phyloP scores from a whole-genome alignment of 2,888 invertebrate species.

The Sphaerophoria taeniata region DNA sequence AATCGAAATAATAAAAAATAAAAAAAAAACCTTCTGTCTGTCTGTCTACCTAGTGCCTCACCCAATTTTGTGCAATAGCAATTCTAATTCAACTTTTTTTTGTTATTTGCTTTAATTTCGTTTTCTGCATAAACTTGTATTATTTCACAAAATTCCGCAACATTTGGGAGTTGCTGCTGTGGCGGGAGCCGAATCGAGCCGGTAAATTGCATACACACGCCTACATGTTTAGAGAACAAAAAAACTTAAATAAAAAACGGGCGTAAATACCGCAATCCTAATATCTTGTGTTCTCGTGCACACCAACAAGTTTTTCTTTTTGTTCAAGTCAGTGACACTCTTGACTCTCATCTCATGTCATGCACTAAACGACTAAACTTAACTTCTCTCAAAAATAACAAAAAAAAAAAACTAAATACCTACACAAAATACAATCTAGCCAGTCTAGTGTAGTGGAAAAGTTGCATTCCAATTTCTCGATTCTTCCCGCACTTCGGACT shows the following conservation, averaged over 20 bases:
- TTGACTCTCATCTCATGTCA: background rate
- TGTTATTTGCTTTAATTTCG: background rate
- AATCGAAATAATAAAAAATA: background rate
- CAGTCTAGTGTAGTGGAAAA: slow-evolving; percentile 23
- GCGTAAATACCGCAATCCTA: slow-evolving; percentile 67
- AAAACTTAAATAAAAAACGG: slow-evolving; percentile 12
- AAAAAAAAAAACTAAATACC: too few relatives aligned
- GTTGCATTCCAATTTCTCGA: slow-evolving; percentile 32
- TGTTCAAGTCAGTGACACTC: slow-evolving; percentile 25
- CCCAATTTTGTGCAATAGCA: slow-evolving; percentile 58
- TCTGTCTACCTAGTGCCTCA: slow-evolving; percentile 46
- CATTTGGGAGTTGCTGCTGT: background rate
- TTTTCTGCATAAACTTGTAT: background rate
- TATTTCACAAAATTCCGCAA: slow-evolving; percentile 59
- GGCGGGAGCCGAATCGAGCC: background rate
- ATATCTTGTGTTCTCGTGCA: slow-evolving; percentile 10
- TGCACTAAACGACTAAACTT: background rate
- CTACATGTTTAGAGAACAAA: slow-evolving; percentile 29
- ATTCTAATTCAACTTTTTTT: background rate
- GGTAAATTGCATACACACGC: slow-evolving; percentile 35
- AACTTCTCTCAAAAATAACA: background rate
- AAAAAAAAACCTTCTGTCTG: background rate
- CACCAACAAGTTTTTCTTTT: background rate
- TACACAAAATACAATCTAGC: background rate
- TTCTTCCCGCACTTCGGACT: slow-evolving; percentile 22